These are phyloP conservation scores for Falco berigora DNA, from an alignment of 2,797 vertebrate species.

Conservation along the genomic window DNA sequence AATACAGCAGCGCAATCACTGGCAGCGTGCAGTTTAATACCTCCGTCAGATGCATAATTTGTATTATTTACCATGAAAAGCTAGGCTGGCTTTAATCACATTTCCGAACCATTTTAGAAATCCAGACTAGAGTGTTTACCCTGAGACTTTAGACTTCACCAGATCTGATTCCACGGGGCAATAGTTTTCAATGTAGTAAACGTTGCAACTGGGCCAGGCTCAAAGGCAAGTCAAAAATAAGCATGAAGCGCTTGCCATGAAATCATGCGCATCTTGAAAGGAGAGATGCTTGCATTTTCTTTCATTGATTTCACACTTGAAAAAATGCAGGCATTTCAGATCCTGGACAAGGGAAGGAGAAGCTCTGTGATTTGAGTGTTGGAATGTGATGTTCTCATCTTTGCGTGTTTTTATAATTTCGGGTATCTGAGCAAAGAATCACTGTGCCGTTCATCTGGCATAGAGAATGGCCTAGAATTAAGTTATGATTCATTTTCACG, in stretches of 20 bases:
- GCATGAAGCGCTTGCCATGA: not conserved
- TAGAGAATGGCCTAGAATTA: not conserved
- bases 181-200: not conserved
- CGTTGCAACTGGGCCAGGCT: not conserved
- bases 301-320: not conserved
- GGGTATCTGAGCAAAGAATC: not conserved
- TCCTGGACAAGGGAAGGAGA: not conserved
- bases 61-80: not conserved
- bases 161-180: not conserved
- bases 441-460: not conserved
- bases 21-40: not conserved
- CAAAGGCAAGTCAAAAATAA: not conserved
- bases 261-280: not conserved
- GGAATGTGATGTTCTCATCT: not conserved
- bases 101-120: not conserved
- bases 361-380: not conserved
- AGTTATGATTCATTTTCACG: constrained; percentile 9
- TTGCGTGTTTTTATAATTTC: not conserved
- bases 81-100: not conserved
- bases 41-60: not conserved
- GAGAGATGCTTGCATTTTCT: not conserved
- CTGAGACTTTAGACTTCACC: not conserved
- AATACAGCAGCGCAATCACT: not conserved
- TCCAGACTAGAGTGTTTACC: not conserved
- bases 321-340: not conserved